Evolutionary conservation across 2,888 invertebrate genomes (phyloP).

Genomic region (Asteroscopus sphinx): DNA sequence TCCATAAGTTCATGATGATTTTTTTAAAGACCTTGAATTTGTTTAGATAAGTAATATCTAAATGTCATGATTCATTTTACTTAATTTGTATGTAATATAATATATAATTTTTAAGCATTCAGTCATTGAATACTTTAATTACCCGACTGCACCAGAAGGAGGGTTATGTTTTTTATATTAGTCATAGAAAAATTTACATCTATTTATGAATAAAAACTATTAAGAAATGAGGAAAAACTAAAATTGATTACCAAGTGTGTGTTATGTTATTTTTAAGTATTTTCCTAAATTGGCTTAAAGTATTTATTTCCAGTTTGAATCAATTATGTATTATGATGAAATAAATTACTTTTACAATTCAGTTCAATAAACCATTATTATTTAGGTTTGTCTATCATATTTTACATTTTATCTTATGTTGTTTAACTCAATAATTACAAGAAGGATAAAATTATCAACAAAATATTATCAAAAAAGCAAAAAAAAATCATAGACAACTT

Average conservation of each 20-base stretch:
- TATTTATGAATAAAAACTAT: neutral
- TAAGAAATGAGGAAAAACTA: conserved; percentile 15
- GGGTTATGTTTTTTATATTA: too few relatives aligned
- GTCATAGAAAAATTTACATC: neutral
- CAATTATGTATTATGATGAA: too few relatives aligned
- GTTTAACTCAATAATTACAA: conserved; percentile 2
- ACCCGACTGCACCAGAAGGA: too few relatives aligned
- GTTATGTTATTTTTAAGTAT: too few relatives aligned
- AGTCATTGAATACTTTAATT: too few relatives aligned
- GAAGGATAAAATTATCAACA: conserved; percentile 6
- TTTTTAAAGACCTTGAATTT: conserved; percentile 17
- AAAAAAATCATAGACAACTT: conserved; percentile 58
- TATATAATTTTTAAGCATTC: neutral
- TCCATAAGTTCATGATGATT: neutral
- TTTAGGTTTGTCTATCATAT: neutral
- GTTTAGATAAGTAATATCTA: conserved; percentile 6
- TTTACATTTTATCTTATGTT: neutral
- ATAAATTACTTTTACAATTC: too few relatives aligned
- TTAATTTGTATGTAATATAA: neutral
- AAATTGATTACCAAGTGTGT: neutral
- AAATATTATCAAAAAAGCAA: conserved; percentile 26
- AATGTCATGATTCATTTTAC: conserved; percentile 3
- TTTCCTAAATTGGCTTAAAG: neutral
- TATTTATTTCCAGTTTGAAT: too few relatives aligned
- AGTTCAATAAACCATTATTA: neutral